Evolutionary conservation across 2,113 vertebrate genomes (phyloP).

Genomic region (Tangachromis dhanisi): DNA sequence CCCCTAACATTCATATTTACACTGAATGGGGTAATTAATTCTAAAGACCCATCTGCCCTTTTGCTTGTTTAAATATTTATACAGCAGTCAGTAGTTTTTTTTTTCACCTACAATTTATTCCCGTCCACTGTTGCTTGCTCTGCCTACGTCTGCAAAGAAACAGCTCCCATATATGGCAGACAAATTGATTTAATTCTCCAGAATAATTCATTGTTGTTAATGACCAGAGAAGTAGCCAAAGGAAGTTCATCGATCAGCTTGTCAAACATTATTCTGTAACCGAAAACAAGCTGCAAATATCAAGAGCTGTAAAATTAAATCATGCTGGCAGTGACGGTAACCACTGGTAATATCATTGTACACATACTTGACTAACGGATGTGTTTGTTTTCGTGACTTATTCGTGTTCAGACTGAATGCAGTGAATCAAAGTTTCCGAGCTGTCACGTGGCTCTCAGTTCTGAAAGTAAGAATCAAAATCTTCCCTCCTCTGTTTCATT

Average conservation of each 20-base stretch:
- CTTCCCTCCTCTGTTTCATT: constrained; percentile 1
- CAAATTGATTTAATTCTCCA: constrained; percentile 34
- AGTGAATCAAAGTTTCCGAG: not conserved
- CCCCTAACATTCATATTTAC: constrained; percentile 64
- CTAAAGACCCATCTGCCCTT: constrained; percentile 69
- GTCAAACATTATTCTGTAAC: not conserved
- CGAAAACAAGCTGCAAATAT: not conserved
- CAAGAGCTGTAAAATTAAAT: not conserved
- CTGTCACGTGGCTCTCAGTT: not conserved
- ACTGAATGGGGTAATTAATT: constrained; percentile 68
- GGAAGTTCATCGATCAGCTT: constrained; percentile 1
- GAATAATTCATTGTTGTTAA: constrained; percentile 37
- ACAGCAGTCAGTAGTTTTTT: constrained; percentile 26
- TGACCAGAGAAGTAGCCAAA: not conserved
- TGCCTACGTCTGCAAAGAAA: not conserved
- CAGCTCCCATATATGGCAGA: not conserved
- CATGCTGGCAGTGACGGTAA: not conserved
- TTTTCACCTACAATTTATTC: constrained; percentile 12
- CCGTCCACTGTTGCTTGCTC: not conserved
- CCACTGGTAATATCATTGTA: not conserved
- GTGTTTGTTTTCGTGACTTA: not conserved
- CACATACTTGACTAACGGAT: not conserved
- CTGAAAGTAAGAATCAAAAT: constrained; percentile 17
- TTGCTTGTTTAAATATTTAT: constrained; percentile 74
- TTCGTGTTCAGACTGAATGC: not conserved